phyloP scores from a whole-genome alignment of 2,797 vertebrate species.

The Sebastes oblongus region DNA sequence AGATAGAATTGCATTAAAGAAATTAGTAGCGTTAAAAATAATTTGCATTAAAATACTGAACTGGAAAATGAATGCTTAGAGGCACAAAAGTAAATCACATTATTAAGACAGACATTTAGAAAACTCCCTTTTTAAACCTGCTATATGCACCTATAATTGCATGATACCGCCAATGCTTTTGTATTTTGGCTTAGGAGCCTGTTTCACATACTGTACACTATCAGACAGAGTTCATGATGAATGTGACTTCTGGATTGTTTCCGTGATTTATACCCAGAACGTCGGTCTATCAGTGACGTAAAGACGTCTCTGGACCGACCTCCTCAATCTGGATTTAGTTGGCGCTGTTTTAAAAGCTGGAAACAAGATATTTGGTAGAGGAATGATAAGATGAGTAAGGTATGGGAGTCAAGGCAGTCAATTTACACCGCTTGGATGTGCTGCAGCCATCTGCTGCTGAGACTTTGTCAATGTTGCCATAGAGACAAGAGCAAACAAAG shows the following conservation, averaged over 20 bases:
- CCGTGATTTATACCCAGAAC: neutral
- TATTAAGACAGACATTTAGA: neutral
- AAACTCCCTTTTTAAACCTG: neutral
- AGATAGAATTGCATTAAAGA: no score
- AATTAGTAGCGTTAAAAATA: no score
- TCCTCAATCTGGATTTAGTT: conserved; percentile 7
- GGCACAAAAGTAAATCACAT: neutral
- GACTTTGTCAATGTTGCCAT: conserved; percentile 69
- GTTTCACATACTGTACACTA: neutral
- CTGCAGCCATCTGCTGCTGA: conserved; percentile 49
- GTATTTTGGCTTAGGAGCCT: neutral
- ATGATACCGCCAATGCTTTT: neutral
- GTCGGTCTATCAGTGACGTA: neutral
- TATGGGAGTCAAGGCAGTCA: conserved; percentile 20
- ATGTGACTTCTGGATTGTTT: neutral
- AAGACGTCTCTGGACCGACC: neutral
- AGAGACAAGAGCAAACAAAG: conserved; percentile 72
- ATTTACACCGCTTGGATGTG: conserved; percentile 35
- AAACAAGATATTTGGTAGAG: neutral
- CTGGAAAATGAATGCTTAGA: neutral
- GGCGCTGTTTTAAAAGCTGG: conserved; percentile 14
- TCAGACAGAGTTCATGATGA: neutral
- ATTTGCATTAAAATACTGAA: neutral
- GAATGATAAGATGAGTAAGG: neutral
- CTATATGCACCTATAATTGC: neutral